phyloP scores from a whole-genome alignment of 37 sponge, comb jelly and placozoan species.

The Cliona cf. orientalis region DNA sequence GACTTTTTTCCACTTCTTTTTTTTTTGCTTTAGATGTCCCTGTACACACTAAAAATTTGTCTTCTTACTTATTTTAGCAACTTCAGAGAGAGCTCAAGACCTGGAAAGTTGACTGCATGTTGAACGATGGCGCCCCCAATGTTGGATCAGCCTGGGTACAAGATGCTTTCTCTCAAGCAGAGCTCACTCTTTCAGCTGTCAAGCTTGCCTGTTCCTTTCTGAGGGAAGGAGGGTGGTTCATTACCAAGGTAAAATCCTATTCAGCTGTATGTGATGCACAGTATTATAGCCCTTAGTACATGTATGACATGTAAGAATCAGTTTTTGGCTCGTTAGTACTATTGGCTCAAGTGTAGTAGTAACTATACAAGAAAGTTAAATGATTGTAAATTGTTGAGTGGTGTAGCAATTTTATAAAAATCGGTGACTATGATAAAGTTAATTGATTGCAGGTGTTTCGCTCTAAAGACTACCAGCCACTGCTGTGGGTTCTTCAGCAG shows the following conservation, averaged over 20 bases:
- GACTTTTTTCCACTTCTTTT: slow-evolving; percentile 13
- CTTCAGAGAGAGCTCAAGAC: slow-evolving; percentile 84
- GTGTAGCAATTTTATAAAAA: no score
- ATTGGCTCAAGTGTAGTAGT: no score
- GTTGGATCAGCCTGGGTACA: slow-evolving; percentile 96
- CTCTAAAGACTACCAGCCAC: slow-evolving; percentile 94
- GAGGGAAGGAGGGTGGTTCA: slow-evolving; percentile 86
- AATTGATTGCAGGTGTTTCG: slow-evolving; percentile 82
- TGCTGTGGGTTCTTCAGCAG: slow-evolving; percentile 95
- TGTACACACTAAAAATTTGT: not conserved
- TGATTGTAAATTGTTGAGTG: no score
- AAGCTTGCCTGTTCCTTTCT: slow-evolving; percentile 92
- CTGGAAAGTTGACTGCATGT: slow-evolving; percentile 94
- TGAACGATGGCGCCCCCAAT: slow-evolving; percentile 99
- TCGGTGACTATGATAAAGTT: no score
- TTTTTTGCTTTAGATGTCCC: not conserved
- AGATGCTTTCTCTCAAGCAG: slow-evolving; percentile 95
- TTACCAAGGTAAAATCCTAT: slow-evolving; percentile 83
- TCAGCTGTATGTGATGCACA: no score
- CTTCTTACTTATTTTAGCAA: slow-evolving; percentile 52
- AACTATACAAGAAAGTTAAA: no score
- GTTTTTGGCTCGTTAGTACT: no score
- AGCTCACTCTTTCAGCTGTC: slow-evolving; percentile 87
- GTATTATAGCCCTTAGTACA: no score
- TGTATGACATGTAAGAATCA: no score